Percentiles rank a stretch among this genome's conserved stretches.
Conservation (phyloP, 2,797 vertebrate genomes). For the Eospalax fontanierii region DNA sequence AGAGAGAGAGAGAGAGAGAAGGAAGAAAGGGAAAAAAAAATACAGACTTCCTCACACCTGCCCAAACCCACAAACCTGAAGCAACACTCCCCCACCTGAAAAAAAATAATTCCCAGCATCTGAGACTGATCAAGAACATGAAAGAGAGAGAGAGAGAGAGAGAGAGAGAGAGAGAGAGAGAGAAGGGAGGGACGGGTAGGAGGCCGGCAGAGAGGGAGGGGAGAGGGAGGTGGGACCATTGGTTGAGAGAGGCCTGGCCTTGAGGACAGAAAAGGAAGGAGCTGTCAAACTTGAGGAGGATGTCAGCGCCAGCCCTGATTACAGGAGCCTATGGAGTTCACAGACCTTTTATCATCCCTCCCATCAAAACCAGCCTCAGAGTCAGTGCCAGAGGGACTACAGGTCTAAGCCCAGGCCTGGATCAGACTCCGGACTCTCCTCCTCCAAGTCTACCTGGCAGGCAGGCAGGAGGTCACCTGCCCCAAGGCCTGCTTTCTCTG, state of each 20-base stretch:
- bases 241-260: conserved; percentile 92
- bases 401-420: conserved; percentile 89
- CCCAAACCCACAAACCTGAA: conserved; percentile 92
- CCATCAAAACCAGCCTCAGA: conserved; percentile 92
- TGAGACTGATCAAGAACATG: conserved; percentile 96
- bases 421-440: conserved; percentile 83
- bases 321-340: conserved; percentile 94
- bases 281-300: conserved; percentile 98
- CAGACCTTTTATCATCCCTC: conserved; percentile 96
- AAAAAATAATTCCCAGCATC: conserved; percentile 95
- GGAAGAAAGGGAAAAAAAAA: conserved; percentile 53
- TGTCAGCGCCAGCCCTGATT: conserved; percentile 98
- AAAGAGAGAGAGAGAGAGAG: conserved; percentile 89
- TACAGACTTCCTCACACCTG: conserved; percentile 96
- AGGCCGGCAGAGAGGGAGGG: not conserved
- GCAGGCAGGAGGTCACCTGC: conserved; percentile 90
- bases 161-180: conserved; percentile 75
- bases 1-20: conserved; percentile 82
- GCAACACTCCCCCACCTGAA: conserved; percentile 90
- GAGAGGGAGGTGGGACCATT: conserved; percentile 80
- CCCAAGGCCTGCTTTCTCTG: conserved; percentile 87
- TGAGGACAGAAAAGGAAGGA: conserved; percentile 96
- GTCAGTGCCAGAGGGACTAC: conserved; percentile 89
- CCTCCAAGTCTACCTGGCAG: conserved; percentile 90
- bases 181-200: conserved; percentile 52